phyloP scores from a whole-genome alignment of 2,113 vertebrate species.

The Seriola dumerili region DNA sequence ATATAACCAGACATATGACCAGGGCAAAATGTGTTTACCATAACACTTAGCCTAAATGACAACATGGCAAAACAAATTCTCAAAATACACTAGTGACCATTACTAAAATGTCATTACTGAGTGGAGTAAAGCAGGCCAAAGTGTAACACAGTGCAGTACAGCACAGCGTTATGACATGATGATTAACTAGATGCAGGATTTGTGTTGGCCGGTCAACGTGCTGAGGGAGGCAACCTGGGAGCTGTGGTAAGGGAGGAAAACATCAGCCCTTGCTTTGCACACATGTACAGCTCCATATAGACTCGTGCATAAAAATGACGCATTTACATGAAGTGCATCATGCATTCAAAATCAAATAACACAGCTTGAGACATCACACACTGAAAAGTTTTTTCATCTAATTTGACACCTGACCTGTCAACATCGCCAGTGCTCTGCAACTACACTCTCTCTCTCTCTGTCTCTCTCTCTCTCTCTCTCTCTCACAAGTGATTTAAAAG shows the following conservation, averaged over 20 bases:
- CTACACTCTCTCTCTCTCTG: background rate
- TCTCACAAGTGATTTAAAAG: slow-evolving; percentile 34
- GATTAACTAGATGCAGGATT: slow-evolving; percentile 66
- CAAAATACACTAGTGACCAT: background rate
- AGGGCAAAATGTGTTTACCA: background rate
- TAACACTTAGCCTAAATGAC: background rate
- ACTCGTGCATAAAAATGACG: slow-evolving; percentile 4
- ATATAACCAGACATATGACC: background rate
- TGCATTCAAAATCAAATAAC: slow-evolving; percentile 14
- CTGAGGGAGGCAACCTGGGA: slow-evolving; percentile 57
- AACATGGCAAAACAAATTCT: background rate
- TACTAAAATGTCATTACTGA: slow-evolving; percentile 2
- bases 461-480: background rate
- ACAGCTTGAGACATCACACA: slow-evolving; percentile 14
- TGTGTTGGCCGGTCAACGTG: slow-evolving; percentile 64
- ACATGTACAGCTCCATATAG: slow-evolving; percentile 20
- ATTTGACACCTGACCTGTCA: slow-evolving; percentile 10
- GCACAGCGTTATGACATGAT: slow-evolving; percentile 47
- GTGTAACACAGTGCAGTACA: background rate
- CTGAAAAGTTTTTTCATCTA: background rate
- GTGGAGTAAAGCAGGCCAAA: background rate
- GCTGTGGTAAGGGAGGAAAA: slow-evolving; percentile 75
- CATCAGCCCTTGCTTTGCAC: slow-evolving; percentile 40
- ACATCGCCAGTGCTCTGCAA: background rate
- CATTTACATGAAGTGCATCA: background rate